phyloP scores from a whole-genome alignment of 2,113 vertebrate genomes.

The Gymnogyps californianus region DNA sequence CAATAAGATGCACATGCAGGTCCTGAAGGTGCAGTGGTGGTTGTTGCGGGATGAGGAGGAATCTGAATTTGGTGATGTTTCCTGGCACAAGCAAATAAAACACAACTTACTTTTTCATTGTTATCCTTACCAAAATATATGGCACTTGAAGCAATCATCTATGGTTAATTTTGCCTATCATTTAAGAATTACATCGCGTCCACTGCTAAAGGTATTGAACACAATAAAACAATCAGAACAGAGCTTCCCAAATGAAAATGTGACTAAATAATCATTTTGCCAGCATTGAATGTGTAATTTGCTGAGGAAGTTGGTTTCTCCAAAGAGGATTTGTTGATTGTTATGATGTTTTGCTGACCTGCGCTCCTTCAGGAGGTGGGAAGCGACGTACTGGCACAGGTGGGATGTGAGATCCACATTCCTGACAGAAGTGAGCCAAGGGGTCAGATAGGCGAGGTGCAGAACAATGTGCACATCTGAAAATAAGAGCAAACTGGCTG shows the following conservation, averaged over 20 bases:
- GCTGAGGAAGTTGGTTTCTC: not conserved
- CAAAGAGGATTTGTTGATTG: not conserved
- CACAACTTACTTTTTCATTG: not conserved
- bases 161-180: not conserved
- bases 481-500: constrained; percentile 10
- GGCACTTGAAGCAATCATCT: not conserved
- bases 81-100: not conserved
- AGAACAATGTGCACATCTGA: constrained; percentile 82
- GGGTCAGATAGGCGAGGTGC: constrained; percentile 80
- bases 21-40: not conserved
- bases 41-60: not conserved
- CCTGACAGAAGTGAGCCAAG: constrained; percentile 84
- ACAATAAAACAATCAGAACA: not conserved
- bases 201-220: not conserved
- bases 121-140: not conserved
- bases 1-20: not conserved
- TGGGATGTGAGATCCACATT: constrained; percentile 82
- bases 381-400: constrained; percentile 70
- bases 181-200: not conserved
- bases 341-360: constrained; percentile 73
- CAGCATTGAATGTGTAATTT: not conserved
- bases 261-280: not conserved
- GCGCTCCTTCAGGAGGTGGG: constrained; percentile 76
- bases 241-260: not conserved
- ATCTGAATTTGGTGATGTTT: not conserved